Base-by-base conservation (phyloP, 2,797 vertebrate genomes). In the Paguma larvata region DNA sequence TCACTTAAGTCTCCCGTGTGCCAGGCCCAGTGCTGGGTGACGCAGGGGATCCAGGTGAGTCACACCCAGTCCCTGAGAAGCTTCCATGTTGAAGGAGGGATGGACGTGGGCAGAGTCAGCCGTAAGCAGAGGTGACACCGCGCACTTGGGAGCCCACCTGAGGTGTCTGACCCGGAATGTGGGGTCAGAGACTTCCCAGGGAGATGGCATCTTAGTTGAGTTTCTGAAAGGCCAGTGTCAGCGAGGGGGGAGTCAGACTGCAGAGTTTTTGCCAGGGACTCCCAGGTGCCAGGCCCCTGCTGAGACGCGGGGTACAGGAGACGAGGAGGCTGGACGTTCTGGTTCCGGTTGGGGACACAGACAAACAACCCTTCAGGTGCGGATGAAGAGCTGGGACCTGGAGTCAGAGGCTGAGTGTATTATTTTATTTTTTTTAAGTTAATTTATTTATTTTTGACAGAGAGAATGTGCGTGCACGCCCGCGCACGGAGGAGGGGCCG, bases 31-130 rank as follows among this genome's bases (percentile, higher is more conserved):
- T 77, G 83, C 51, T 32, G 48, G 92, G 89, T 7, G 6, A 82
- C 1, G 3, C 82, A 2, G 4, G 44, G 82, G 67, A 85, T 41
- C 53, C 75, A 87, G 77, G 73, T 94, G 87, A 95, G 59, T 96
- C 70, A 73, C 6, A 15, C 75, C 38, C 25, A 44, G 38, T 7
- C 63, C 51, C 72, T 48, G 56, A 62, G 85, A 34, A 75, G 72
- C 85, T 65, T 87, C 86, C 7, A 5, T 27, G 19, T 51, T 46
- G n/a, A 83, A 32, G 34, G 19, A 16, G 59, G 14, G 27, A 41
- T 15, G 65, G 88, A 59, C 0, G 0, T 18, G 30, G 78, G 59
- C 56, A 8, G 56, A 90, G 89, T 38, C 15, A 1, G 8, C 38
- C 7, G 1, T 21, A 16, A 0, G 2, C 6, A 5, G 21, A 85